Evolutionary conservation across 2,797 vertebrate species (phyloP), one percentile per base, ranked within the genome.

Genomic region (Pseudomugil gertrudae): DNA sequence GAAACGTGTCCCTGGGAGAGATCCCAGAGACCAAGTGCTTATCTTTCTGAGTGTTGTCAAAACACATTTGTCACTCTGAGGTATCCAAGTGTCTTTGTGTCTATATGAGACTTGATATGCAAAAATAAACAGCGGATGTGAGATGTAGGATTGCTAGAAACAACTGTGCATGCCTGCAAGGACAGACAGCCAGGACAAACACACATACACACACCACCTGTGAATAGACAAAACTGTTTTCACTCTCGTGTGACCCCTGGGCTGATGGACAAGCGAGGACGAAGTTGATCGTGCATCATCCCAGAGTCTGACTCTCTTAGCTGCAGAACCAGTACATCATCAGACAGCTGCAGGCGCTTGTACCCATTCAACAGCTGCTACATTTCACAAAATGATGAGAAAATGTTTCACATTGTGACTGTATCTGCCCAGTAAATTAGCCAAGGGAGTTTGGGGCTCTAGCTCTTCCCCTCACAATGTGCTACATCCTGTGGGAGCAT

Each of bases 41-140:
- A 90, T 90, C 89, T 86, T 76, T 66, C 74, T 14, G 67, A 72
- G 79, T 77, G 80, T 66, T 86, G 85, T 88, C 88, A 90, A 90
- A 90, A 87, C 85, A 87, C 85, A 90, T 90, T 88, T 76, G 83
- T 88, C 87, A 90, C 14, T 81, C 77, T 81, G 75, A 74, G 74
- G 73, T 67, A 72, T 83, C 81, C 35, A 68, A 70, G 54, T 64
- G 77, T 81, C 72, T 82, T 52, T 57, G 35, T 70, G 72, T 83
- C 81, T 79, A 35, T 66, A 50, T 58, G 65, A 75, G 70, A 66
- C 74, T 74, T 51, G 61, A 80, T 84, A 76, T 64, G 66, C 77
- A 80, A 68, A 73, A 72, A 76, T 27, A 73, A 79, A 80, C 60
- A 56, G 47, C 64, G 48, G 60, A 78, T 66, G 38, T 51, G 33